These are phyloP conservation scores for Chitala chitala DNA, from an alignment of 2,113 vertebrate species.

Conservation along the genomic window DNA sequence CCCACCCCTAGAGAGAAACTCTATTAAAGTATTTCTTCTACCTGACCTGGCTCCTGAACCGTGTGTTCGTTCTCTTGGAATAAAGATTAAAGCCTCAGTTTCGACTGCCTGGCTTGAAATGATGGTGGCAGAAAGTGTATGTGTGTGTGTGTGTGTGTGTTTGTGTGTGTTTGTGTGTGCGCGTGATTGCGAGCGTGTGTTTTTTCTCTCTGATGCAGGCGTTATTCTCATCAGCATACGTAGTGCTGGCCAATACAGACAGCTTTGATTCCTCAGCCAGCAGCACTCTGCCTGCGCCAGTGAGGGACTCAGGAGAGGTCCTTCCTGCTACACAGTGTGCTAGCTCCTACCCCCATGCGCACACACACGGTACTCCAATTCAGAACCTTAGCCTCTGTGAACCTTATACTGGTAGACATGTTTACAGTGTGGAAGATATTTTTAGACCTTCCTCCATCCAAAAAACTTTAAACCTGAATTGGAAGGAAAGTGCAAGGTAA, in stretches of 20 bases:
- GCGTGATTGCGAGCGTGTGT: too few species aligned
- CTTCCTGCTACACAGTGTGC: not conserved
- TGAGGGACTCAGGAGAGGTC: not conserved
- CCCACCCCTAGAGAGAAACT: not conserved
- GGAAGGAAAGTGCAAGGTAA: not conserved
- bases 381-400: not conserved
- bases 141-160: too few species aligned
- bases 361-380: too few species aligned
- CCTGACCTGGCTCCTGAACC: slow-evolving; percentile 6
- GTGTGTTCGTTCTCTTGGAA: not conserved
- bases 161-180: too few species aligned
- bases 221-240: not conserved
- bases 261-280: not conserved
- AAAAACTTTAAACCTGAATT: not conserved
- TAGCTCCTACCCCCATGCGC: not conserved
- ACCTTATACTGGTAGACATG: not conserved
- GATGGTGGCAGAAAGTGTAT: not conserved
- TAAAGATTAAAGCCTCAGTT: not conserved
- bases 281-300: not conserved
- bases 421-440: not conserved
- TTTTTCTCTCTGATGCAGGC: not conserved
- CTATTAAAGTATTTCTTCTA: not conserved
- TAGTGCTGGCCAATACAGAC: not conserved
- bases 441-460: not conserved
- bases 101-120: not conserved